Evolutionary conservation across 2,888 invertebrate genomes (phyloP).

Genomic region (Clunio marinus): DNA sequence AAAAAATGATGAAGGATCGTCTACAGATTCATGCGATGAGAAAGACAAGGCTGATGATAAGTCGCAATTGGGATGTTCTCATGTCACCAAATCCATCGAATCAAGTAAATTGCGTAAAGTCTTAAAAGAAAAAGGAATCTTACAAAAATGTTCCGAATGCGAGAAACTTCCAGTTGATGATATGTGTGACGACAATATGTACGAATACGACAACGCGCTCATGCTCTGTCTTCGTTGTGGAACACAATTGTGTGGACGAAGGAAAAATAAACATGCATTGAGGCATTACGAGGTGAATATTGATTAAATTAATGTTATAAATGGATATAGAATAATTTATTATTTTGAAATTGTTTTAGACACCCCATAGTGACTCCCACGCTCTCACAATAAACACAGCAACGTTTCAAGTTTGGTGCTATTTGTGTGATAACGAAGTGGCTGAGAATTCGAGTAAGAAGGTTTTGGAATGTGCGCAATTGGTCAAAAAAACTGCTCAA

Average conservation of each 20-base stretch:
- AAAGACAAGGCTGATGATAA: slow-evolving; percentile 61
- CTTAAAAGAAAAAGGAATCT: slow-evolving; percentile 53
- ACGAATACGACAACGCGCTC: slow-evolving; percentile 54
- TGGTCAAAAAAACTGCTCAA: slow-evolving; percentile 59
- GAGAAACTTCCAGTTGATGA: slow-evolving; percentile 52
- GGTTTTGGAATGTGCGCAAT: slow-evolving; percentile 69
- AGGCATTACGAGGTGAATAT: slow-evolving; percentile 61
- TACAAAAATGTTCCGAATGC: slow-evolving; percentile 58
- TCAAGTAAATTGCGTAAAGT: slow-evolving; percentile 58
- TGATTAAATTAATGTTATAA: too few relatives aligned
- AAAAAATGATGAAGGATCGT: slow-evolving; percentile 55
- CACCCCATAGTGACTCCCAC: slow-evolving; percentile 72
- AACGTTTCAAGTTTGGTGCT: slow-evolving; percentile 73
- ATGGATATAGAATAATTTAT: too few relatives aligned
- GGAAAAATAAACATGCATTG: slow-evolving; percentile 65
- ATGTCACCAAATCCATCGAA: slow-evolving; percentile 66
- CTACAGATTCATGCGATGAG: slow-evolving; percentile 70
- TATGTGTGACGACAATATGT: slow-evolving; percentile 45
- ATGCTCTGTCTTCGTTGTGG: slow-evolving; percentile 84
- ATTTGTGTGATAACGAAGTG: slow-evolving; percentile 52
- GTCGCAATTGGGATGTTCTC: slow-evolving; percentile 54
- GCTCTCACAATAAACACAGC: slow-evolving; percentile 67
- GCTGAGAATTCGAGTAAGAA: slow-evolving; percentile 56
- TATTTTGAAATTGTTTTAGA: too few relatives aligned
- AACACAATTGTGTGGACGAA: slow-evolving; percentile 67